Conservation (phyloP, 2,888 invertebrate genomes). For the Notodonta dromedarius region DNA sequence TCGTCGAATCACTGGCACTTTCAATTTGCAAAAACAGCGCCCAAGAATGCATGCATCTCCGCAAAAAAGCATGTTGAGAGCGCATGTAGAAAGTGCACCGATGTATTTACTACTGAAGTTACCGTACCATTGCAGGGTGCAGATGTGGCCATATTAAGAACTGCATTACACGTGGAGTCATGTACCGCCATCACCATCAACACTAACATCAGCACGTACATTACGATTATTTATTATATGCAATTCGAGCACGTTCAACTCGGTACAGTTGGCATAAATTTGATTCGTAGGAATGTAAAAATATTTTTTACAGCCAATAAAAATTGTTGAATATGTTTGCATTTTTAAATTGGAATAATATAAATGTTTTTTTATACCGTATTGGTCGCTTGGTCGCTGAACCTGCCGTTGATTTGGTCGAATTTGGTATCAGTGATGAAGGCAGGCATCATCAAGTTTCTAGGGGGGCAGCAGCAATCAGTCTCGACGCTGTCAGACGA, state of each 20-base stretch:
- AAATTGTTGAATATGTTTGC: background rate
- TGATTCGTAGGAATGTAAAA: background rate
- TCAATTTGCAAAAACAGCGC: too few species aligned
- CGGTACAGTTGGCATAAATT: background rate
- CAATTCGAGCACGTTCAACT: background rate
- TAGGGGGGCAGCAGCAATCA: slow-evolving; percentile 59
- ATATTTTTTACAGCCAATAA: background rate
- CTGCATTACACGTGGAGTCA: background rate
- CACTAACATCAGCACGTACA: slow-evolving; percentile 4
- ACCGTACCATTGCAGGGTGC: background rate
- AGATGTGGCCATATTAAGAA: background rate
- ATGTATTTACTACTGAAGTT: background rate
- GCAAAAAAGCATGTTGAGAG: too few species aligned
- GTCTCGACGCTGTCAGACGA: slow-evolving; percentile 17
- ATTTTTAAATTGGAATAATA: too few species aligned
- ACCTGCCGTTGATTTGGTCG: slow-evolving; percentile 41
- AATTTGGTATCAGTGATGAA: slow-evolving; percentile 62
- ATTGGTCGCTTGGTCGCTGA: slow-evolving; percentile 14
- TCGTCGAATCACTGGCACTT: too few species aligned
- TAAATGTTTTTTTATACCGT: background rate
- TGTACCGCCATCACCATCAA: background rate
- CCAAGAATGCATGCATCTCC: too few species aligned
- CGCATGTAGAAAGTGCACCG: too few species aligned
- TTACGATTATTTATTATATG: background rate
- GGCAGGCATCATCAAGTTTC: slow-evolving; percentile 53